A percentile compares a stretch with the other conserved stretches of the same genome.
Conservation (phyloP, 2,888 invertebrate species). For the Phengaris arion region DNA sequence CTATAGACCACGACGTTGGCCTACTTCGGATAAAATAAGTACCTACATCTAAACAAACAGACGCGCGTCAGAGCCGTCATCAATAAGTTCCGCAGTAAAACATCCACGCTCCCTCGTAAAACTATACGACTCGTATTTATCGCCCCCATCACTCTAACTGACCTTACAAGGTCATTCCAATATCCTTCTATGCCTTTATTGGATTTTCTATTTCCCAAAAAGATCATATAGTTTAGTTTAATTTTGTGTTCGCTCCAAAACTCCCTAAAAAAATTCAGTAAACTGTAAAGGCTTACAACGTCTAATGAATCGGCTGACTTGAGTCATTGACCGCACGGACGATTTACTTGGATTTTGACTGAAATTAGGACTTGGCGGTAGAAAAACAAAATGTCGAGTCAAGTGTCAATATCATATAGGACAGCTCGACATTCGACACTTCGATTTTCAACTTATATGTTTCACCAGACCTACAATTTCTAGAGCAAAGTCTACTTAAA, state of each 20-base stretch:
- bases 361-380: no score
- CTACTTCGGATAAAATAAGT: background rate
- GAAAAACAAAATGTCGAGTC: no score
- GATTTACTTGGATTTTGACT: no score
- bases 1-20: background rate
- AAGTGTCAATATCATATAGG: no score
- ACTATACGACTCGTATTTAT: constrained; percentile 29
- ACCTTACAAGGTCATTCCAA: constrained; percentile 17
- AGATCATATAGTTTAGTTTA: background rate
- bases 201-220: background rate
- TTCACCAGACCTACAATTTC: no score
- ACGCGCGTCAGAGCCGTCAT: background rate
- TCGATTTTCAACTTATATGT: no score
- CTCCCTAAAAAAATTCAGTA: no score
- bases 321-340: no score
- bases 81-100: constrained; percentile 4
- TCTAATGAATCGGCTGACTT: no score
- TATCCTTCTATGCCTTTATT: constrained; percentile 5
- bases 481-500: no score
- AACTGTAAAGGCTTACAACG: no score
- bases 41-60: background rate
- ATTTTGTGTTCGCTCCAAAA: background rate
- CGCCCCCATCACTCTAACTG: constrained; percentile 13
- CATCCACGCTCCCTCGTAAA: constrained; percentile 16
- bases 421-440: no score